Evolutionary conservation across 2,797 vertebrate species (phyloP).

Genomic region (Ctenopoma kingsleyae): DNA sequence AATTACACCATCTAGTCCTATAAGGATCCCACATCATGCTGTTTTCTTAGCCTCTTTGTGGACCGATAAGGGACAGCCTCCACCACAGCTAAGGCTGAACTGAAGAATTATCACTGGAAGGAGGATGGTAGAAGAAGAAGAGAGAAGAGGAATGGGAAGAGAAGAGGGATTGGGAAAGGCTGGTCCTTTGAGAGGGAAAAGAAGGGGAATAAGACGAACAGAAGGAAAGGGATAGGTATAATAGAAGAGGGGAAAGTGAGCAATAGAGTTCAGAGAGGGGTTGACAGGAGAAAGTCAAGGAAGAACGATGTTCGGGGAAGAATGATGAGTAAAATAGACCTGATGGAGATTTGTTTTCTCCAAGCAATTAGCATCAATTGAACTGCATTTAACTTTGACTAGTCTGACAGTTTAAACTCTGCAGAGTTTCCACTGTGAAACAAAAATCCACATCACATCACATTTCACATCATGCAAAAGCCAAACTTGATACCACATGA

Average conservation of each 20-base stretch:
- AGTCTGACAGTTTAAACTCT: too few species aligned
- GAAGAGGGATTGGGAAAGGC: constrained; percentile 42
- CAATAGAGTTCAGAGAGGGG: constrained; percentile 50
- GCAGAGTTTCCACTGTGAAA: background rate
- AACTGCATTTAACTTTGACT: constrained; percentile 12
- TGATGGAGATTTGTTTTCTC: constrained; percentile 21
- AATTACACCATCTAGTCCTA: constrained; percentile 81
- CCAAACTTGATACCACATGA: background rate
- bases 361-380: background rate
- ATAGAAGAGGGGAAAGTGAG: constrained; percentile 62
- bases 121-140: constrained; percentile 36
- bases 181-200: constrained; percentile 37
- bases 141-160: constrained; percentile 35
- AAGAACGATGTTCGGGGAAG: constrained; percentile 26
- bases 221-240: constrained; percentile 32
- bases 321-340: constrained; percentile 12
- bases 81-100: constrained; percentile 32
- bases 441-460: too few species aligned
- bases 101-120: constrained; percentile 58
- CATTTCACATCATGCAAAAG: background rate
- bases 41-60: constrained; percentile 83
- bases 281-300: constrained; percentile 31
- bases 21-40: constrained; percentile 78
- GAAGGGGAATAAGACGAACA: constrained; percentile 6
- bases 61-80: constrained; percentile 76